Base-by-base conservation (phyloP, 1,140 invertebrate genomes). In the Cyclina sinensis region DNA sequence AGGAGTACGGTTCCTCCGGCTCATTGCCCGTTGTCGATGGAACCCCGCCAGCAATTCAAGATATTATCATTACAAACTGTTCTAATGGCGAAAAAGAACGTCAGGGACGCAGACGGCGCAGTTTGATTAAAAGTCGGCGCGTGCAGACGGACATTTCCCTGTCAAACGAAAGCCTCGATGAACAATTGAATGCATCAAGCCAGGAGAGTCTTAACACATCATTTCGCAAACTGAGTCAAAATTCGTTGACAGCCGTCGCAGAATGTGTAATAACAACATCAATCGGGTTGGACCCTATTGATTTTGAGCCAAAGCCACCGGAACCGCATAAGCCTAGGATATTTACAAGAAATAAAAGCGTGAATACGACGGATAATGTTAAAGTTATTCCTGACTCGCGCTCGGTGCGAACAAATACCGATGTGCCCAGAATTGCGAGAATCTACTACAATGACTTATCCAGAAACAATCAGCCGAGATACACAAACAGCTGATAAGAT, bases 121-220 rank as follows among this genome's bases (percentile, higher is more conserved):
- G 89, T 30, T 89, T 90, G 68, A 94, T 94, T n/a, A 90, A 91
- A 65, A 94, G 93, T 32, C 89, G 92, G 4, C 89, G 92, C 73
- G 92, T 93, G 39, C 93, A 94, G 62, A 94, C 93, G 5, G 92
- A 94, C n/a, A 86, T 93, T 35, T 90, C 90, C 16, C 82, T 91
- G 35, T 91, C 89, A 21, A 81, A 82, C 32, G 89, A 90, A 46
- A 79, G 84, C n/a, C 32, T 89, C n/a, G 88, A 89, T 51, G 86
- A 88, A 2, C 30, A 24, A 30, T 39, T 82, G 14, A 32, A 59
- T 16, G 32, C 62, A 24, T 87, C 86, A 48, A 88, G 78, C 16
- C 86, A 88, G 37, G 86, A 88, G 39, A 80, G 86, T 46, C 48
- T 88, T n/a, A 87, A 88, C 32, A 54, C 68, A 2, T 90, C 88